Conservation (phyloP, 2,113 vertebrate species). For the Andinoacara biseriatus region DNA sequence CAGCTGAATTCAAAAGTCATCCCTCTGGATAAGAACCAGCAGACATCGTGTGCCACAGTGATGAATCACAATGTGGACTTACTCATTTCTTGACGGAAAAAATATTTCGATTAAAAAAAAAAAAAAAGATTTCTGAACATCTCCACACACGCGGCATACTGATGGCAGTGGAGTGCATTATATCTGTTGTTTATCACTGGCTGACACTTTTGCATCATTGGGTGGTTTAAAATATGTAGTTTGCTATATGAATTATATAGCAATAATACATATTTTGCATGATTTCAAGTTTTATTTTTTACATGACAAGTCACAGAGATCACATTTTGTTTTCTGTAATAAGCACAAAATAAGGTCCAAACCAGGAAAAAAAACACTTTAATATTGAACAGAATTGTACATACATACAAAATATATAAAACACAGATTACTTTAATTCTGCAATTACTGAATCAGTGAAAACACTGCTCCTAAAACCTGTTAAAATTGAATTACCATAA, state of each 20-base stretch:
- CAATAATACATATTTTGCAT: conserved; percentile 29
- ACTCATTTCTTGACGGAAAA: not conserved
- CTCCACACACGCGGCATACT: not conserved
- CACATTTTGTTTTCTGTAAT: conserved; percentile 5
- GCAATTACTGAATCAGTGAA: not conserved
- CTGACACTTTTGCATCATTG: not conserved
- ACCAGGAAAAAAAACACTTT: conserved; percentile 33
- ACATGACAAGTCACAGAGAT: not conserved
- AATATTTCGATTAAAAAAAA: accelerated
- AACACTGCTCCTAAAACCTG: not conserved
- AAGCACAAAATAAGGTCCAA: conserved; percentile 29
- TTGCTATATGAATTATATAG: conserved; percentile 38
- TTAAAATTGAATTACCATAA: not conserved
- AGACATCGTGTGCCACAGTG: conserved; percentile 37
- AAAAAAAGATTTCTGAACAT: not conserved
- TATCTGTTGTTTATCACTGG: not conserved
- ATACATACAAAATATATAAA: not conserved
- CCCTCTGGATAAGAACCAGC: conserved; percentile 9
- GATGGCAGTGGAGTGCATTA: not conserved
- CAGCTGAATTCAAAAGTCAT: conserved; percentile 81
- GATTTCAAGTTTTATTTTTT: not conserved
- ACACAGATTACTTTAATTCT: not conserved
- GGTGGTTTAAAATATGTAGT: not conserved
- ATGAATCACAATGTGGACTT: conserved; percentile 48
- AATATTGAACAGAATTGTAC: conserved; percentile 31